These are phyloP conservation scores for Elaphurus davidianus DNA, from an alignment of 2,113 vertebrate genomes.

Conservation along the genomic window DNA sequence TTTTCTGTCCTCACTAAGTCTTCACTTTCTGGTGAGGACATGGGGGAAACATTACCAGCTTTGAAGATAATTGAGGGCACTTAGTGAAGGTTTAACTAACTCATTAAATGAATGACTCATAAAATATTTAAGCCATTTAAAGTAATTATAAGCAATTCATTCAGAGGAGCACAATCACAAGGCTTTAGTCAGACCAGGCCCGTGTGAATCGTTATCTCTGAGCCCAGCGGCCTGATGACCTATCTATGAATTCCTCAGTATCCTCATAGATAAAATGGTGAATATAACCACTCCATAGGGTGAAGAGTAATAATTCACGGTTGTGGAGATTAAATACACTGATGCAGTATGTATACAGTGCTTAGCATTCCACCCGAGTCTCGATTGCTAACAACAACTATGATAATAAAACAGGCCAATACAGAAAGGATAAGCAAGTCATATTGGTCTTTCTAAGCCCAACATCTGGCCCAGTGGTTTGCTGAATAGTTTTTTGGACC, in stretches of 20 bases:
- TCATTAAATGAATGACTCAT: neutral
- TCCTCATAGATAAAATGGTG: neutral
- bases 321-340: neutral
- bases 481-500: neutral
- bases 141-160: neutral
- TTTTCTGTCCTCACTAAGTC: neutral
- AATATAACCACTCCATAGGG: neutral
- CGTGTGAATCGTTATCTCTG: neutral
- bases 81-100: neutral
- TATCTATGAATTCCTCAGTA: neutral
- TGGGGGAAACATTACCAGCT: neutral
- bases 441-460: neutral
- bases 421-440: neutral
- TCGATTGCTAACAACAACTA: neutral
- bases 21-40: neutral
- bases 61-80: neutral
- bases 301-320: neutral
- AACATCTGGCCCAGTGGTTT: neutral
- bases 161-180: neutral
- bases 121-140: neutral
- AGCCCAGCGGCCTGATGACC: neutral
- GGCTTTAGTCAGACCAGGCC: neutral
- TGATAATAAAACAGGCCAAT: neutral
- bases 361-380: neutral
- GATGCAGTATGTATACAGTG: too few species aligned